Percentiles rank a stretch among this genome's conserved stretches.
phyloP scores from a whole-genome alignment of 2,113 vertebrate genomes.

The Bettongia penicillata region DNA sequence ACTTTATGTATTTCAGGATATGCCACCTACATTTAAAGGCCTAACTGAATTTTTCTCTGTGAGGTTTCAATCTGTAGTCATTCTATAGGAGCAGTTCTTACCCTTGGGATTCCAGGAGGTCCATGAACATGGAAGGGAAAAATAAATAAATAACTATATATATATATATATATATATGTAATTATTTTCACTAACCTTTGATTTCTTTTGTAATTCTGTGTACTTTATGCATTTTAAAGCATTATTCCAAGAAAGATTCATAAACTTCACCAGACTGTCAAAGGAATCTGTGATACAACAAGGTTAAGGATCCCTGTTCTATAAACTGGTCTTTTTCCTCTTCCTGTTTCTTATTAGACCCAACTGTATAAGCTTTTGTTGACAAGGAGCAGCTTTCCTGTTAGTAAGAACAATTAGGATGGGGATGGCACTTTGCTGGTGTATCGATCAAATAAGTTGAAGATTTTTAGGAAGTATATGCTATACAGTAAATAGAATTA shows the following conservation, averaged over 20 bases:
- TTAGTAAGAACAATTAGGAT: not conserved
- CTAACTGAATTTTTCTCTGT: constrained; percentile 6
- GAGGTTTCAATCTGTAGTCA: not conserved
- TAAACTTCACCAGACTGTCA: not conserved
- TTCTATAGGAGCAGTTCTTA: not conserved
- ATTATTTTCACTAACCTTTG: not conserved
- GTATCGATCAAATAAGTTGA: not conserved
- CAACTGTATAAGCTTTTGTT: not conserved
- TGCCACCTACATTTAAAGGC: not conserved
- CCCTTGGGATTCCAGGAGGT: not conserved
- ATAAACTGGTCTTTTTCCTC: not conserved
- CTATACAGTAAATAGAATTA: not conserved
- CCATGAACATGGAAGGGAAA: not conserved
- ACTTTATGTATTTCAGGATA: not conserved
- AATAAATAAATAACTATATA: too few relatives aligned
- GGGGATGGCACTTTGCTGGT: not conserved
- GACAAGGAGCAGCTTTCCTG: not conserved
- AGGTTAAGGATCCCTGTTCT: not conserved
- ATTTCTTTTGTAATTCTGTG: not conserved
- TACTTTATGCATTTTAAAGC: not conserved
- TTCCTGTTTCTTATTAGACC: not conserved
- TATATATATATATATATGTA: not conserved
- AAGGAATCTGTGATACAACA: not conserved
- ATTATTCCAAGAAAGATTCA: not conserved
- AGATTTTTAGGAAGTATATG: not conserved